Percentiles rank a stretch among this genome's conserved stretches.
These are phyloP conservation scores for Melanotaenia duboulayi DNA, from an alignment of 2,113 vertebrate genomes.

Conservation along the genomic window DNA sequence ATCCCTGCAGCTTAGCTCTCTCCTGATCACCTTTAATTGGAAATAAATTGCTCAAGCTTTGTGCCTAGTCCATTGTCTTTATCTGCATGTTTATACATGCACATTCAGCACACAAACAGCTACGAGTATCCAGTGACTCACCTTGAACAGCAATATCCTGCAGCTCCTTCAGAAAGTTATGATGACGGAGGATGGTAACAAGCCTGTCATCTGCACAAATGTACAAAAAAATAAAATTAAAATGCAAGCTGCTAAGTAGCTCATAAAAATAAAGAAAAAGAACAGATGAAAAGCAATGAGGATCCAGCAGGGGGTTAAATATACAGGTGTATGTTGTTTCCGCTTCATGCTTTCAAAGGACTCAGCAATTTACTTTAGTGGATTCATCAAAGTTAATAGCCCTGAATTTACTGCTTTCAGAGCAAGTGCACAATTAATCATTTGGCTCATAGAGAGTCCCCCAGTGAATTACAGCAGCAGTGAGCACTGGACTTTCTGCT, in stretches of 20 bases:
- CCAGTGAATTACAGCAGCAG: conserved; percentile 54
- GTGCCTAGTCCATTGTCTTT: neutral
- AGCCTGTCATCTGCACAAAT: conserved; percentile 88
- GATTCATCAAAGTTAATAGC: conserved; percentile 71
- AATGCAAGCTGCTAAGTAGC: neutral
- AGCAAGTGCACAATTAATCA: conserved; percentile 76
- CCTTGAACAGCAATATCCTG: conserved; percentile 92
- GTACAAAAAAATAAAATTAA: conserved; percentile 1
- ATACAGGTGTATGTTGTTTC: conserved; percentile 28
- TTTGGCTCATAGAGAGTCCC: conserved; percentile 37
- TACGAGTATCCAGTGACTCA: conserved; percentile 64
- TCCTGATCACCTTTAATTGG: conserved; percentile 82
- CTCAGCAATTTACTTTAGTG: conserved; percentile 60
- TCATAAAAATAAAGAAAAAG: neutral
- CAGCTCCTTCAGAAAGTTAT: conserved; percentile 91
- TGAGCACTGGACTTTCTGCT: conserved; percentile 73
- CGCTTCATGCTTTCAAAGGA: conserved; percentile 33
- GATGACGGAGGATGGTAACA: conserved; percentile 90
- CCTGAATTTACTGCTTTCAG: conserved; percentile 69
- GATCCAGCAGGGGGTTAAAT: conserved; percentile 5
- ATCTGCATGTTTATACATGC: neutral
- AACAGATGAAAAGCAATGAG: neutral
- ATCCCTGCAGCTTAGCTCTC: conserved; percentile 77
- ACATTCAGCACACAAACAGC: neutral
- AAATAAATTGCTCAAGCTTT: neutral